Evolutionary conservation across 2,113 vertebrate species (phyloP).

Genomic region (Podiceps cristatus): DNA sequence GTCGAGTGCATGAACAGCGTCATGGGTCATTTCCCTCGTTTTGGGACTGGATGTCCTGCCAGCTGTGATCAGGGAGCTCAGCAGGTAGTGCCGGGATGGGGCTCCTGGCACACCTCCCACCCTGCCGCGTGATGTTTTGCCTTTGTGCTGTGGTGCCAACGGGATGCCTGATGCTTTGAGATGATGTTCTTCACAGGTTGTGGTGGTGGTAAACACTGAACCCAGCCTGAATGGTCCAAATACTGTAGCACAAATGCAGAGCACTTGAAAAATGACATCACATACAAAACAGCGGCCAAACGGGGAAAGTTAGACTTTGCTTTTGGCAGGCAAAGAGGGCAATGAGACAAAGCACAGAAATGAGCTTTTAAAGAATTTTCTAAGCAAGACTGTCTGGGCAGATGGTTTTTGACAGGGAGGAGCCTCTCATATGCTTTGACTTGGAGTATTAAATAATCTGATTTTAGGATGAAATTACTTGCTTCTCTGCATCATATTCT

Average conservation of each 20-base stretch:
- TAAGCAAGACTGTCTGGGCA: not conserved
- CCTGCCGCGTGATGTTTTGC: not conserved
- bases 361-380: conserved; percentile 12
- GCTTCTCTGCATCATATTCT: not conserved
- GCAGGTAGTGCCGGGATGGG: not conserved
- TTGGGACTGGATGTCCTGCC: conserved; percentile 21
- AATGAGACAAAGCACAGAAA: not conserved
- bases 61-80: not conserved
- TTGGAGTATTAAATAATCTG: not conserved
- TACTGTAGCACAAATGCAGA: not conserved
- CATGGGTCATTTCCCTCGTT: not conserved
- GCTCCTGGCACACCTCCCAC: not conserved
- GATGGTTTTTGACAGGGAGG: not conserved
- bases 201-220: not conserved
- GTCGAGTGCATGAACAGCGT: not conserved
- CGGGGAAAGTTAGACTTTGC: not conserved
- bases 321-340: not conserved
- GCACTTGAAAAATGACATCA: conserved; percentile 55
- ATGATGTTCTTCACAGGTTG: not conserved
- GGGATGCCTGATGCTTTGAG: not conserved
- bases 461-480: not conserved
- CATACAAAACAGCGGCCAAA: not conserved
- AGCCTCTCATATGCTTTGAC: not conserved
- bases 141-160: not conserved
- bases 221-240: not conserved